Percentiles rank a stretch among this genome's conserved stretches.
These are phyloP conservation scores for Apamea monoglypha DNA, from an alignment of 2,888 invertebrate genomes.

Conservation along the genomic window DNA sequence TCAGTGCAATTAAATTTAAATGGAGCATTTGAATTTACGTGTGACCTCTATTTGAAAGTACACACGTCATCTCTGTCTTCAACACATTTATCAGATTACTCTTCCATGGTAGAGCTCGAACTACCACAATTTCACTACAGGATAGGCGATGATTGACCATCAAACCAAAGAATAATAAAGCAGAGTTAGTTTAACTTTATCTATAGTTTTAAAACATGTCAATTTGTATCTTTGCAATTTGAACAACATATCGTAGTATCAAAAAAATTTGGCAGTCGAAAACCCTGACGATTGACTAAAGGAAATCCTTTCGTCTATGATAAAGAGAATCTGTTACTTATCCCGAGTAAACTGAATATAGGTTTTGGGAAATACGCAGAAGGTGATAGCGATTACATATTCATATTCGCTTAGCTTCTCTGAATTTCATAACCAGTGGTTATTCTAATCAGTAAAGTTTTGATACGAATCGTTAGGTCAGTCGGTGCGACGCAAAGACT, in stretches of 20 bases:
- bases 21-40: not conserved
- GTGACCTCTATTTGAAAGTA: not conserved
- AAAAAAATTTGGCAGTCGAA: not conserved
- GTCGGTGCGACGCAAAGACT: not conserved
- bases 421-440: not conserved
- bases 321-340: conserved; percentile 1
- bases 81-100: not conserved
- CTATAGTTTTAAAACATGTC: conserved; percentile 11
- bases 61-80: not conserved
- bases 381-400: not conserved
- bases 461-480: not conserved
- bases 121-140: not conserved
- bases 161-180: conserved; percentile 9
- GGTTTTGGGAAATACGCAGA: not conserved
- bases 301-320: not conserved
- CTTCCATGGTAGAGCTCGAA: not conserved
- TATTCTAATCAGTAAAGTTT: not conserved
- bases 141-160: not conserved
- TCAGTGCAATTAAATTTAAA: conserved; percentile 2
- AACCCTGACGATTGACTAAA: not conserved
- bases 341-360: conserved; percentile 4
- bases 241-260: conserved; percentile 22
- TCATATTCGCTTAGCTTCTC: not conserved
- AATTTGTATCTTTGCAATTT: conserved; percentile 26
- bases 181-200: not conserved